Evolutionary conservation across 1,140 invertebrate genomes (phyloP).

Genomic region (Cyclina sinensis): DNA sequence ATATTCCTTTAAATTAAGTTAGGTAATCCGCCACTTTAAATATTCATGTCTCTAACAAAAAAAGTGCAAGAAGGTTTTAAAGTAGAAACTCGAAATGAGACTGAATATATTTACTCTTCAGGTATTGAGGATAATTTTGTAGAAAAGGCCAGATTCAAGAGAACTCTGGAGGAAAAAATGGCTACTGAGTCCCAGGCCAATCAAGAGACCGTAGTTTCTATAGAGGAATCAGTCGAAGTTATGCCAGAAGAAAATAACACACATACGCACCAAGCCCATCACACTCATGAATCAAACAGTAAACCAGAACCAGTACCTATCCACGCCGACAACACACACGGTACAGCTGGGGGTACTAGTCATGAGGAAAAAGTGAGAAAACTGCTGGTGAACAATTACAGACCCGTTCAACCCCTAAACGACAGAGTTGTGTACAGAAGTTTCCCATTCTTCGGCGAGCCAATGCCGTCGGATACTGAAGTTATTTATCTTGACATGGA

Average conservation of each 20-base stretch:
- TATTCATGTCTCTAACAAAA: too few relatives aligned
- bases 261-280: not conserved
- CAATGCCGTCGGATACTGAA: slow-evolving; percentile 40
- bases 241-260: slow-evolving; percentile 33
- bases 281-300: not conserved
- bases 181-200: not conserved
- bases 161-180: slow-evolving; percentile 42
- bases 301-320: not conserved
- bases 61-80: too few relatives aligned
- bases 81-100: too few relatives aligned
- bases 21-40: too few relatives aligned
- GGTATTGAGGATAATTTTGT: slow-evolving; percentile 41
- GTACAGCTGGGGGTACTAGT: not conserved
- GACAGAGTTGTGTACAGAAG: slow-evolving; percentile 77
- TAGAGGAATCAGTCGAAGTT: slow-evolving; percentile 10
- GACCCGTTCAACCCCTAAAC: slow-evolving; percentile 82
- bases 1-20: too few relatives aligned
- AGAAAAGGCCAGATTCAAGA: slow-evolving; percentile 37
- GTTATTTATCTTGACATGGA: slow-evolving; percentile 59
- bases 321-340: not conserved
- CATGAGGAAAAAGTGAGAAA: slow-evolving; percentile 60
- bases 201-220: not conserved
- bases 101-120: too few relatives aligned
- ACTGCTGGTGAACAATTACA: slow-evolving; percentile 80
- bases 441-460: slow-evolving; percentile 70